phyloP scores from a whole-genome alignment of 2,797 vertebrate genomes.

The Microchirus variegatus region DNA sequence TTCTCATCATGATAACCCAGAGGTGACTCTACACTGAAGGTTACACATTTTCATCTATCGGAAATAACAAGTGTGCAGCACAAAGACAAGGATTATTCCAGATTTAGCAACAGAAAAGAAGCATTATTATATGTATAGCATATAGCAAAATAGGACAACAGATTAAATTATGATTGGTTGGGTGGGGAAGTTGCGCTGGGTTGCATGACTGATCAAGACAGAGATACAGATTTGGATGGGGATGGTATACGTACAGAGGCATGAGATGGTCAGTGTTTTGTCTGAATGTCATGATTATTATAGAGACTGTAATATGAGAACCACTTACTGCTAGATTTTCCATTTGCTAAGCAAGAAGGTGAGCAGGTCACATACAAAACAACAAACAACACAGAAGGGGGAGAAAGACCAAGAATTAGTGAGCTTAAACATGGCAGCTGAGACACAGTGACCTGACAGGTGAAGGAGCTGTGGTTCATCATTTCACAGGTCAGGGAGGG shows the following conservation, averaged over 20 bases:
- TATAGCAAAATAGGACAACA: conserved; percentile 6
- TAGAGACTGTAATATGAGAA: conserved; percentile 91
- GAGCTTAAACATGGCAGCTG: conserved; percentile 75
- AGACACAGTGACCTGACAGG: conserved; percentile 65
- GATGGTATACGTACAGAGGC: conserved; percentile 63
- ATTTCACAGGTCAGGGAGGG: conserved; percentile 27
- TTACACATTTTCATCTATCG: conserved; percentile 18
- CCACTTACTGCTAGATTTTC: conserved; percentile 99
- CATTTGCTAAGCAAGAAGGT: conserved; percentile 99
- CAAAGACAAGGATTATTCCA: conserved; percentile 22
- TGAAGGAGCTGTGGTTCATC: conserved; percentile 24
- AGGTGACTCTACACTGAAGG: conserved; percentile 9
- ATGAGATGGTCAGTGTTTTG: conserved; percentile 82
- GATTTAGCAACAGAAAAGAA: conserved; percentile 29
- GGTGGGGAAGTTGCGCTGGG: conserved; percentile 29
- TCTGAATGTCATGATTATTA: conserved; percentile 79
- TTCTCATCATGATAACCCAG: conserved; percentile 25
- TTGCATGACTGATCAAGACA: conserved; percentile 51
- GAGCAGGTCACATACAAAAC: conserved; percentile 91
- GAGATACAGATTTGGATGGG: conserved; percentile 22
- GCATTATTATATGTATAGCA: background rate
- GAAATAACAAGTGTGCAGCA: conserved; percentile 32
- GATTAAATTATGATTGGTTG: conserved; percentile 35
- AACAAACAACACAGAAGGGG: conserved; percentile 85
- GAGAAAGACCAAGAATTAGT: conserved; percentile 98